phyloP scores from a whole-genome alignment of 1,140 invertebrate species.

The Macrobrachium nipponense region DNA sequence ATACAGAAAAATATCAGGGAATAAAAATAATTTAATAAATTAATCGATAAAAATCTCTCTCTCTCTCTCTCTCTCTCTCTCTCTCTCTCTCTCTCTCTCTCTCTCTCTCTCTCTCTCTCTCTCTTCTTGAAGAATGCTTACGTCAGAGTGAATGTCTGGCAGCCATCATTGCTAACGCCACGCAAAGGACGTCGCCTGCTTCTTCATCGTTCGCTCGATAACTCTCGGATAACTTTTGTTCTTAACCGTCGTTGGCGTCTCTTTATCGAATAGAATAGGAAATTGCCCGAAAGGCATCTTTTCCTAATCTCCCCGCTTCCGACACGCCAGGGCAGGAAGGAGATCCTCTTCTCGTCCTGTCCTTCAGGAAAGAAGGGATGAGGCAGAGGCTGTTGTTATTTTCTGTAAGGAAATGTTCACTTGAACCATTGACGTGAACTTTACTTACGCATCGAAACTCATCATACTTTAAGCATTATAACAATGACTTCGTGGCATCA shows the following conservation, averaged over 20 bases:
- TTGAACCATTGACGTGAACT: no score
- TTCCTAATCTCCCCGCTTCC: conserved; percentile 11
- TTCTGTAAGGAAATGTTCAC: no score
- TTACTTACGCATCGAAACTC: no score
- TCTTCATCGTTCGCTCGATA: neutral
- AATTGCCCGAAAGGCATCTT: conserved; percentile 30
- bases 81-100: conserved; percentile 13
- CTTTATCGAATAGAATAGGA: conserved; percentile 35
- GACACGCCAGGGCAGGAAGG: neutral
- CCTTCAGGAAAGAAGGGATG: no score
- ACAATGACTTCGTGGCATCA: no score
- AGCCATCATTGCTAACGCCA: neutral
- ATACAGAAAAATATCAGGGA: neutral
- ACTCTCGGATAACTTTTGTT: neutral
- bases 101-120: conserved; percentile 7
- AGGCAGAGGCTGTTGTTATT: no score
- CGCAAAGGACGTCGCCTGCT: neutral
- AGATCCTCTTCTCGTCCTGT: no score
- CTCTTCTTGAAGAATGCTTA: neutral
- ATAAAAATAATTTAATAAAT: neutral
- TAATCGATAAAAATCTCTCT: neutral
- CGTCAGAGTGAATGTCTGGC: neutral
- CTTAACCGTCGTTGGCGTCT: neutral
- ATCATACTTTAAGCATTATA: no score
- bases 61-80: neutral